Percentiles rank a stretch among this genome's conserved stretches.
Conservation (phyloP, 2,797 vertebrate species). For the Nyctalus aviator region DNA sequence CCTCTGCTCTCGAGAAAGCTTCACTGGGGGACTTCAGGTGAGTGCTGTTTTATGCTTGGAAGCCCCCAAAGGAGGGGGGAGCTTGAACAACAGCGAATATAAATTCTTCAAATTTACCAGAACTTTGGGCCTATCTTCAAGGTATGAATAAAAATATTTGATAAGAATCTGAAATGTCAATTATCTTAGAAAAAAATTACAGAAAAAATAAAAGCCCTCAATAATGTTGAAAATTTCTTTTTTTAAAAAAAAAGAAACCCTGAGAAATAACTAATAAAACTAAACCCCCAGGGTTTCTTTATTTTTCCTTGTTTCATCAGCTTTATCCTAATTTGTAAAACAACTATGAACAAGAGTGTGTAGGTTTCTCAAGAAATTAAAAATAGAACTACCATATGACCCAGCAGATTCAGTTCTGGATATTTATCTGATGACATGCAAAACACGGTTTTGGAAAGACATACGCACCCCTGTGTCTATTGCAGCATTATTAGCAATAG, state of each 20-base stretch:
- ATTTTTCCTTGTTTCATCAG: background rate
- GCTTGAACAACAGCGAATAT: background rate
- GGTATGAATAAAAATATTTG: background rate
- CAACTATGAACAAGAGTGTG: background rate
- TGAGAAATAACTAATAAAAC: background rate
- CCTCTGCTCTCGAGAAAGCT: constrained; percentile 91
- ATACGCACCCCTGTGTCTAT: background rate
- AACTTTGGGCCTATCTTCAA: background rate
- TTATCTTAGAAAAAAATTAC: background rate
- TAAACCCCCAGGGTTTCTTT: background rate
- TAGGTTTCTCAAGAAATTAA: background rate
- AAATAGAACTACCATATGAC: background rate
- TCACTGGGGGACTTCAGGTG: constrained; percentile 93
- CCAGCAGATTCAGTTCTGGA: background rate
- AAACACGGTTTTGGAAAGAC: background rate
- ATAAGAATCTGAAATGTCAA: background rate
- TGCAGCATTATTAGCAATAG: background rate
- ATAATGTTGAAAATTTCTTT: background rate
- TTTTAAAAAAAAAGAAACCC: background rate
- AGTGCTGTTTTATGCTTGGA: constrained; percentile 82
- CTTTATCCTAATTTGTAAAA: background rate
- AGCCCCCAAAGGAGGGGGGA: background rate
- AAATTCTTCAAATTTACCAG: background rate
- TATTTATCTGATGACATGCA: background rate
- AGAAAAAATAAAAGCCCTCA: background rate